phyloP scores from a whole-genome alignment of 2,797 vertebrate genomes.

The Artibeus jamaicensis region DNA sequence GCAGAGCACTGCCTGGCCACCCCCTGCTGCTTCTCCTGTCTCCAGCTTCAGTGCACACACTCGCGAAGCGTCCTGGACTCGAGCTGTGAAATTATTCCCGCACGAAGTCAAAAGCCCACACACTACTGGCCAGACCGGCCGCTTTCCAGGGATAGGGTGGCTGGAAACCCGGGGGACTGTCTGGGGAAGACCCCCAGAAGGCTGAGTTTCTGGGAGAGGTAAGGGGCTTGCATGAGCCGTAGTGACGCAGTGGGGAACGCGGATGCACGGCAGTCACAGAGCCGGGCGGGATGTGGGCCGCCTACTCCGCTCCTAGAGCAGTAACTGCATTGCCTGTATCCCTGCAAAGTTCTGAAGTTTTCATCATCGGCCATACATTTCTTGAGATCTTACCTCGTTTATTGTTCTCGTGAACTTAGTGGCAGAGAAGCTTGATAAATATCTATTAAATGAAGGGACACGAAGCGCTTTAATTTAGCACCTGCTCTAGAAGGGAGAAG shows the following conservation, averaged over 20 bases:
- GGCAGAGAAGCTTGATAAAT: background rate
- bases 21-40: background rate
- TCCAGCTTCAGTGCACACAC: too few relatives aligned
- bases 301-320: fast-evolving
- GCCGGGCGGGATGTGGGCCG: background rate
- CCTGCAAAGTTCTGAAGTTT: background rate
- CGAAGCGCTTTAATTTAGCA: fast-evolving
- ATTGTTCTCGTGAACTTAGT: background rate
- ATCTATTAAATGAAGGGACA: background rate
- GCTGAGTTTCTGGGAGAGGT: background rate
- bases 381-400: background rate
- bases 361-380: too few relatives aligned
- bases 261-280: too few relatives aligned
- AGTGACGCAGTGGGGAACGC: fast-evolving
- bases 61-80: background rate
- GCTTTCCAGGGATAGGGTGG: background rate
- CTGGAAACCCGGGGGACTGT: background rate
- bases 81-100: background rate
- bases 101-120: background rate
- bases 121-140: background rate
- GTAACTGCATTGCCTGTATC: fast-evolving
- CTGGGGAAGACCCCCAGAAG: background rate
- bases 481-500: background rate
- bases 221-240: background rate
- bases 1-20: background rate